These are phyloP conservation scores for Araneus ventricosus DNA, from an alignment of 1,140 invertebrate genomes.

Conservation along the genomic window DNA sequence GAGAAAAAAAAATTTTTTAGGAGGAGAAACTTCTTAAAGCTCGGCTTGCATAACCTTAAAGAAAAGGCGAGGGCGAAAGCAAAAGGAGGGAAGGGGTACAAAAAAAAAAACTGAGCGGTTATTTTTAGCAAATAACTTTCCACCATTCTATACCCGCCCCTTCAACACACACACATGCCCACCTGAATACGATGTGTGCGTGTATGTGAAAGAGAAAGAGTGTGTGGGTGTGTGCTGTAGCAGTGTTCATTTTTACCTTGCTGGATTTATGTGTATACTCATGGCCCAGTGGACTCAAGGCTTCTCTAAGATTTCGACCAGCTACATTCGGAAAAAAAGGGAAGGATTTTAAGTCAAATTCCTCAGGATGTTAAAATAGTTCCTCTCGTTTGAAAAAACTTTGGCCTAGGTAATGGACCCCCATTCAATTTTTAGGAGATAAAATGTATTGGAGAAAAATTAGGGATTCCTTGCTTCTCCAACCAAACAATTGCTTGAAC, in stretches of 20 bases:
- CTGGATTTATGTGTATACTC: slow-evolving; percentile 37
- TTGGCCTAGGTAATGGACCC: slow-evolving; percentile 31
- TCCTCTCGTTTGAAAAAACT: neutral
- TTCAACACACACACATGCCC: slow-evolving; percentile 31
- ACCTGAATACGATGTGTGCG: slow-evolving; percentile 39
- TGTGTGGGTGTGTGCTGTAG: neutral
- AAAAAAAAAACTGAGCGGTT: neutral
- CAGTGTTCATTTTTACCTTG: slow-evolving; percentile 36
- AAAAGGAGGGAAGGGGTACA: neutral
- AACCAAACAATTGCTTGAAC: neutral
- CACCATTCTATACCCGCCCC: neutral
- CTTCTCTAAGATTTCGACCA: slow-evolving; percentile 28
- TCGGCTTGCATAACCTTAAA: slow-evolving; percentile 38
- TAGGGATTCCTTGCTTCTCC: neutral
- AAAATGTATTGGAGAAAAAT: neutral
- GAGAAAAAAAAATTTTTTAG: neutral
- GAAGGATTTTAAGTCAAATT: slow-evolving; percentile 29
- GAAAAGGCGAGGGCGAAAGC: slow-evolving; percentile 30
- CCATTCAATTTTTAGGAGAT: neutral
- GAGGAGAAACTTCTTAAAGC: slow-evolving; percentile 19
- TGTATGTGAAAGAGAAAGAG: neutral
- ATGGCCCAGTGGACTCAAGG: slow-evolving; percentile 18
- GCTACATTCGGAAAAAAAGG: neutral
- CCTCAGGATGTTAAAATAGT: slow-evolving; percentile 44
- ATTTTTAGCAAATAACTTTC: slow-evolving; percentile 63